These are phyloP conservation scores for Syngnathus acus DNA, from an alignment of 2,797 vertebrate species.

Conservation along the genomic window DNA sequence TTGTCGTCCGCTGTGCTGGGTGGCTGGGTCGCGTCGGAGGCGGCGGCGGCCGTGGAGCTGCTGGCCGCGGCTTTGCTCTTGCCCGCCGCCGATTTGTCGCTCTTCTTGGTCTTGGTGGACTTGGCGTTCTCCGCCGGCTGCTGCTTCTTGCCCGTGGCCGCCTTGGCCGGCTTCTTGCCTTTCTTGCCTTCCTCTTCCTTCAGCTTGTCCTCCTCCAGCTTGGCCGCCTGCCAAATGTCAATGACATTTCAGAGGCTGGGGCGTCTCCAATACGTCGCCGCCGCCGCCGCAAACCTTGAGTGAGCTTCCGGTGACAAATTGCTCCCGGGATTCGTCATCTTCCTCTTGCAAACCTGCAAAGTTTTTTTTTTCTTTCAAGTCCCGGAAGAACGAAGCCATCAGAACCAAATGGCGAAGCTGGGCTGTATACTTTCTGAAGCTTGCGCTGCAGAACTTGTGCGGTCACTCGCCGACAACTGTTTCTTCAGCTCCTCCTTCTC, in stretches of 20 bases:
- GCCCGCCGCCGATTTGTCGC: slow-evolving; percentile 7
- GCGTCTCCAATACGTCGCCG: too few relatives aligned
- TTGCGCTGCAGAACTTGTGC: slow-evolving; percentile 5
- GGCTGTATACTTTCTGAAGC: slow-evolving; percentile 18
- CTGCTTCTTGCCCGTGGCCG: slow-evolving; percentile 51
- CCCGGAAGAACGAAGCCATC: not conserved
- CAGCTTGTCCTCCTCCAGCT: slow-evolving; percentile 71
- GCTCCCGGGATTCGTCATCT: slow-evolving; percentile 20
- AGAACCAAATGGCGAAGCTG: slow-evolving; percentile 3
- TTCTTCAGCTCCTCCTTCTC: slow-evolving; percentile 72
- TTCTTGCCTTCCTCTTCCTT: slow-evolving; percentile 73
- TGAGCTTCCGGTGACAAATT: slow-evolving; percentile 77
- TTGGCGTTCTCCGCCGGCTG: slow-evolving; percentile 16
- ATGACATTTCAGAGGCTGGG: not conserved
- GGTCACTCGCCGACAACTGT: slow-evolving; percentile 35
- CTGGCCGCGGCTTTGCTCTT: slow-evolving; percentile 43
- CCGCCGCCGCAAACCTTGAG: slow-evolving; percentile 78
- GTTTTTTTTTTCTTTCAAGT: slow-evolving; percentile 13
- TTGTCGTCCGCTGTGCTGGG: not conserved
- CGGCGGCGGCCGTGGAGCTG: slow-evolving; percentile 3
- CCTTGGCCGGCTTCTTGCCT: slow-evolving; percentile 58
- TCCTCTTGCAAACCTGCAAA: not conserved
- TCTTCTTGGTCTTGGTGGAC: slow-evolving; percentile 22
- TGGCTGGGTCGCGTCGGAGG: slow-evolving; percentile 9
- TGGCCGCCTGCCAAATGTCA: slow-evolving; percentile 75